Evolutionary conservation across 1,140 invertebrate genomes (phyloP).

Genomic region (Drosophila obscura): DNA sequence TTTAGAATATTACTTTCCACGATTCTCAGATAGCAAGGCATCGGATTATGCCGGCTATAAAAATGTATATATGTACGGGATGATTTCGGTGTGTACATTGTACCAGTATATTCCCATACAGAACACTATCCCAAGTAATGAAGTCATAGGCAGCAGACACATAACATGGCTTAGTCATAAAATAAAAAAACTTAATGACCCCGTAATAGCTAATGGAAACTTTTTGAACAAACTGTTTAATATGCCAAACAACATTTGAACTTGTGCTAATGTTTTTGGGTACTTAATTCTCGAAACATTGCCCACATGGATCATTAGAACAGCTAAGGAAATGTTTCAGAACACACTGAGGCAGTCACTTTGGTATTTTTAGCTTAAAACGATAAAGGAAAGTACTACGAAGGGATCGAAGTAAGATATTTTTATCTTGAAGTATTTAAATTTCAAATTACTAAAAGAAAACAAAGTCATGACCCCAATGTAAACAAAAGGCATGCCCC

Average conservation of each 20-base stretch:
- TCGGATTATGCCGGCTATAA: too few species aligned
- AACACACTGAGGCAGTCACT: background rate
- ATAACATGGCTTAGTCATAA: constrained; percentile 1
- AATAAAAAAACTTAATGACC: constrained; percentile 38
- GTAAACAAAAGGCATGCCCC: too few species aligned
- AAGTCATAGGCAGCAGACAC: constrained; percentile 11
- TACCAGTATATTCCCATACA: background rate
- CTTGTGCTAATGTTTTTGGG: constrained; percentile 11
- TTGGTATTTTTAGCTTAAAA: too few species aligned
- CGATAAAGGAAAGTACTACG: too few species aligned
- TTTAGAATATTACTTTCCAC: too few species aligned
- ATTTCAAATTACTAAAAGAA: too few species aligned
- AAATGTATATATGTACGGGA: background rate
- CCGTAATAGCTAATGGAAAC: constrained; percentile 34
- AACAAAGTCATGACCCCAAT: too few species aligned
- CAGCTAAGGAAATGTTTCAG: constrained; percentile 1
- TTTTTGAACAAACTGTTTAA: constrained; percentile 29
- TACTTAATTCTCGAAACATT: constrained; percentile 32
- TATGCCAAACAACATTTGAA: constrained; percentile 29
- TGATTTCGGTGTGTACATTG: background rate
- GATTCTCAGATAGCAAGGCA: background rate
- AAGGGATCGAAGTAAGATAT: too few species aligned
- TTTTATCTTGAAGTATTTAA: too few species aligned
- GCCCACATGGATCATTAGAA: constrained; percentile 2
- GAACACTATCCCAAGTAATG: background rate